A percentile compares a stretch with the other conserved stretches of the same genome.
Conservation (phyloP, 2,888 invertebrate genomes). For the Chironomus riparius region DNA sequence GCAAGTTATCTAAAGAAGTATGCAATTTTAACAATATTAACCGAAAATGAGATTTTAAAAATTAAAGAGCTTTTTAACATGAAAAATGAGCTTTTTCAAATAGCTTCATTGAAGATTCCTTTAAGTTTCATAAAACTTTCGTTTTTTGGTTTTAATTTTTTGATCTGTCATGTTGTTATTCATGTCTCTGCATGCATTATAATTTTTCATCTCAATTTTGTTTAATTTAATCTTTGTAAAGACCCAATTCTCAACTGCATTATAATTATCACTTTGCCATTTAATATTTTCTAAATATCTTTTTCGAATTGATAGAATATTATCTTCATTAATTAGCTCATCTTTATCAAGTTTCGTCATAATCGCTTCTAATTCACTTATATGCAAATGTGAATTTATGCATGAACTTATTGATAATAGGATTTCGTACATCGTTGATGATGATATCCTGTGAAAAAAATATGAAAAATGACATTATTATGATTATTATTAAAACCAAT, state of each 20-base stretch:
- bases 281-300: neutral
- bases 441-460: neutral
- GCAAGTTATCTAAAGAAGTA: conserved; percentile 2
- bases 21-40: neutral
- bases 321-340: neutral
- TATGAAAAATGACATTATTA: neutral
- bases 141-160: no score
- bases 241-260: neutral
- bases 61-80: no score
- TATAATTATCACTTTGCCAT: neutral
- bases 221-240: no score
- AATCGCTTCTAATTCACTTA: neutral
- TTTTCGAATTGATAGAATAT: neutral
- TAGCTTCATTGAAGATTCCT: no score
- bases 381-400: neutral
- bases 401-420: neutral
- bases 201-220: no score
- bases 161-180: no score
- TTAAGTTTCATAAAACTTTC: no score
- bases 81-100: no score
- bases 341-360: neutral
- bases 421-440: neutral
- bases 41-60: no score
- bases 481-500: neutral
- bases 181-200: no score